These are phyloP conservation scores for Coelopa pilipes DNA, from an alignment of 2,888 invertebrate genomes.

Conservation along the genomic window DNA sequence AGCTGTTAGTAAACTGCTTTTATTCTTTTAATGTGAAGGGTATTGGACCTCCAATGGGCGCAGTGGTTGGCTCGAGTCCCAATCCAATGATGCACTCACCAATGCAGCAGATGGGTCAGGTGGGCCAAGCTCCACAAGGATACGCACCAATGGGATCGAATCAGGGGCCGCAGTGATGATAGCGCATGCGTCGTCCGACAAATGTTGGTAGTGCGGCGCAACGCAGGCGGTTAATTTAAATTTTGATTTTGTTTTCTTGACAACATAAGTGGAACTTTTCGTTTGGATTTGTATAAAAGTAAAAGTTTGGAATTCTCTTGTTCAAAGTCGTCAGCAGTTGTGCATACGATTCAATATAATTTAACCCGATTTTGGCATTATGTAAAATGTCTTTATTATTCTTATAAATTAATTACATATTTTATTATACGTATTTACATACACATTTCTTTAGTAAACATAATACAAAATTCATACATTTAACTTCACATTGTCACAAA, in stretches of 20 bases:
- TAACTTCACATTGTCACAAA: neutral
- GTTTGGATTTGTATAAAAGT: no score
- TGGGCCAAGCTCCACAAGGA: conserved; percentile 58
- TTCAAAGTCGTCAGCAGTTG: no score
- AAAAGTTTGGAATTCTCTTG: no score
- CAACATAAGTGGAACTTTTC: no score
- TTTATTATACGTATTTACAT: no score
- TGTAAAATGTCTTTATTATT: conserved; percentile 3
- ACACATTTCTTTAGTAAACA: no score
- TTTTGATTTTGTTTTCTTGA: conserved; percentile 14
- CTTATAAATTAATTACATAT: neutral
- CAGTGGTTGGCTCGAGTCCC: conserved; percentile 67
- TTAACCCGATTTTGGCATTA: no score
- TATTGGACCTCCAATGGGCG: conserved; percentile 67
- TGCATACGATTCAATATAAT: no score
- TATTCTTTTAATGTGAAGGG: conserved; percentile 46
- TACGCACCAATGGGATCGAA: conserved; percentile 62
- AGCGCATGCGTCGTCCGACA: conserved; percentile 64
- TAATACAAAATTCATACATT: no score
- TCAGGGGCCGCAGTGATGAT: conserved; percentile 64
- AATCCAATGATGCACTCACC: conserved; percentile 72
- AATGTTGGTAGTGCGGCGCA: conserved; percentile 46
- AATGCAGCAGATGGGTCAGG: conserved; percentile 67
- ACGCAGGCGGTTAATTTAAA: conserved; percentile 42
- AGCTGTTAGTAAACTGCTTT: no score